phyloP scores from a whole-genome alignment of 30 jellyfish, hydroid and myxozoan genomes.

The Cassiopea xamachana region DNA sequence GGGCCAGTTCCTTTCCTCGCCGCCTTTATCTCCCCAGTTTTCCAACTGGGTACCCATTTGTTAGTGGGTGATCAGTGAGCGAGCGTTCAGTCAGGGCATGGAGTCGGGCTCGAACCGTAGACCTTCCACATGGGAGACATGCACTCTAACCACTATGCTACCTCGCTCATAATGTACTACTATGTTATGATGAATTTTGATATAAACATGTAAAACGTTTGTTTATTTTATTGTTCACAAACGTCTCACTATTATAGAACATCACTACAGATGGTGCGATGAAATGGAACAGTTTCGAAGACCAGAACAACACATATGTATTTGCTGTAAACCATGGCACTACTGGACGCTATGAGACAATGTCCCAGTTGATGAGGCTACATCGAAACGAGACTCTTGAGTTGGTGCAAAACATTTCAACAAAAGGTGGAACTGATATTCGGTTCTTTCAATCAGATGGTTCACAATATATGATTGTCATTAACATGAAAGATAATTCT shows the following conservation, averaged over 20 bases:
- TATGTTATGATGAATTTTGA: background rate
- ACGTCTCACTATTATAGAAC: conserved; percentile 28
- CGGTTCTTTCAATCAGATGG: conserved; percentile 47
- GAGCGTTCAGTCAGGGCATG: no score
- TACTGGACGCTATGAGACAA: conserved; percentile 56
- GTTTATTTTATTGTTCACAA: background rate
- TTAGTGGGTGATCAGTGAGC: no score
- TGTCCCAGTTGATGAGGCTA: conserved; percentile 52
- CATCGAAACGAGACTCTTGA: conserved; percentile 39
- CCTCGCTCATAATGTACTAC: no score
- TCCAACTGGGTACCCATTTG: no score
- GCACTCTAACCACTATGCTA: no score
- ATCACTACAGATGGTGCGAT: conserved; percentile 60
- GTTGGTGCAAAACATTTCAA: conserved; percentile 65
- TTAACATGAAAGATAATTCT: conserved; percentile 48
- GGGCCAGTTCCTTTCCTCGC: no score
- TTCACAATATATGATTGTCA: conserved; percentile 40
- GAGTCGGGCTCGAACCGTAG: no score
- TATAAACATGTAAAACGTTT: background rate
- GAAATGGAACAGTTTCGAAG: conserved; percentile 45
- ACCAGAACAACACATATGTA: conserved; percentile 18
- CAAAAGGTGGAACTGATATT: conserved; percentile 69
- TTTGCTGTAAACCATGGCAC: conserved; percentile 66
- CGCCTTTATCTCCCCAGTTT: no score
- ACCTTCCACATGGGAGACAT: no score